These are phyloP conservation scores for Enteromius argenteus DNA, from an alignment of 2,797 vertebrate genomes.

Conservation along the genomic window DNA sequence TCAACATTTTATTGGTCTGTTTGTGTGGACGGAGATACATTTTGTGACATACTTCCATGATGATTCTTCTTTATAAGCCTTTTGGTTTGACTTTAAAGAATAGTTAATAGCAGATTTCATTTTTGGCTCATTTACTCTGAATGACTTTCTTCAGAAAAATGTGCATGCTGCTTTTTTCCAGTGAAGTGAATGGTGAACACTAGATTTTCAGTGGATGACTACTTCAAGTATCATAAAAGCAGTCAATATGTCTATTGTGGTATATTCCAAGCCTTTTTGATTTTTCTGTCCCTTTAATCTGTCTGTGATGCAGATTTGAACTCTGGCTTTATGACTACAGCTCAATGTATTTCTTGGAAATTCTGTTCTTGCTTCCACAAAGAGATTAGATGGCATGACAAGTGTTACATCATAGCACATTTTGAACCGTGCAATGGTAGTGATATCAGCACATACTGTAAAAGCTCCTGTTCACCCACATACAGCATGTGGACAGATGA, in stretches of 20 bases:
- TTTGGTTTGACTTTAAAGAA: neutral
- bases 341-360: slow-evolving; percentile 8
- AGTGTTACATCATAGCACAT: slow-evolving; percentile 1
- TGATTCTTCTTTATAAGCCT: neutral
- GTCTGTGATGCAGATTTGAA: neutral
- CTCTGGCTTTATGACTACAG: neutral
- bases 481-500: slow-evolving; percentile 38
- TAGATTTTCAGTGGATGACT: neutral
- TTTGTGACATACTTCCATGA: neutral
- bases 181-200: neutral
- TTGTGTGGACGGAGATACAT: neutral
- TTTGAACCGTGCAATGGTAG: neutral
- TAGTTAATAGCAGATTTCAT: neutral
- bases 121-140: neutral
- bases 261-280: neutral
- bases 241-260: neutral
- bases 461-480: slow-evolving; percentile 32
- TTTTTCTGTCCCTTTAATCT: neutral
- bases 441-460: slow-evolving; percentile 34
- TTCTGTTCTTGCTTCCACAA: neutral
- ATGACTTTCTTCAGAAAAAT: neutral
- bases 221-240: neutral
- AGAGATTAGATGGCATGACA: neutral
- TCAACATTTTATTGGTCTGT: neutral
- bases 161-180: neutral